Percentiles rank a stretch among this genome's conserved stretches.
Conservation (phyloP, 2,888 invertebrate genomes). For the Rapana venosa region DNA sequence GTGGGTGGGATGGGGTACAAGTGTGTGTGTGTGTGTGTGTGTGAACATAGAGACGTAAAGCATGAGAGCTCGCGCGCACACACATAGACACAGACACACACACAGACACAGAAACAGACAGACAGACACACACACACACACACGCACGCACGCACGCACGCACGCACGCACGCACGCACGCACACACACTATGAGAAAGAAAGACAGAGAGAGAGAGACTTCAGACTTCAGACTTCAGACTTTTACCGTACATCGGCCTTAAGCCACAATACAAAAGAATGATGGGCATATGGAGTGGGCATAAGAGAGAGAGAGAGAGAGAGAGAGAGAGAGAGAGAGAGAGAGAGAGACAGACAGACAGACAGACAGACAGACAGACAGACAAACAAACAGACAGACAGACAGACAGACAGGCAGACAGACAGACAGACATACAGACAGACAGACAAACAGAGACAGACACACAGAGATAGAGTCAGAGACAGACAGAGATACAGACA, state of each 20-base stretch:
- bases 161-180: no score
- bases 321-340: slow-evolving; percentile 10
- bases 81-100: background rate
- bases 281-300: no score
- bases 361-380: background rate
- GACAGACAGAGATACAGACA: no score
- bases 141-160: background rate
- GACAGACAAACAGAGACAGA: no score
- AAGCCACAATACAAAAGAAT: no score
- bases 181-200: background rate
- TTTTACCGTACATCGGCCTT: no score
- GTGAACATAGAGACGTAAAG: background rate
- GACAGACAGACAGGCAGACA: no score
- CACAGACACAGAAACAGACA: background rate
- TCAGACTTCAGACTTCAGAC: no score
- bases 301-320: slow-evolving; percentile 10
- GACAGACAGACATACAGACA: no score
- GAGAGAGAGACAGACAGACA: background rate
- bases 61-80: no score
- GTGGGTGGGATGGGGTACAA: background rate
- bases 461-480: no score
- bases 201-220: background rate
- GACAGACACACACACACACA: background rate
- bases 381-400: no score
- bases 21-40: background rate